Evolutionary conservation across 2,888 invertebrate species (phyloP), one percentile per base, ranked within the genome.

Genomic region (Malacosoma neustria): DNA sequence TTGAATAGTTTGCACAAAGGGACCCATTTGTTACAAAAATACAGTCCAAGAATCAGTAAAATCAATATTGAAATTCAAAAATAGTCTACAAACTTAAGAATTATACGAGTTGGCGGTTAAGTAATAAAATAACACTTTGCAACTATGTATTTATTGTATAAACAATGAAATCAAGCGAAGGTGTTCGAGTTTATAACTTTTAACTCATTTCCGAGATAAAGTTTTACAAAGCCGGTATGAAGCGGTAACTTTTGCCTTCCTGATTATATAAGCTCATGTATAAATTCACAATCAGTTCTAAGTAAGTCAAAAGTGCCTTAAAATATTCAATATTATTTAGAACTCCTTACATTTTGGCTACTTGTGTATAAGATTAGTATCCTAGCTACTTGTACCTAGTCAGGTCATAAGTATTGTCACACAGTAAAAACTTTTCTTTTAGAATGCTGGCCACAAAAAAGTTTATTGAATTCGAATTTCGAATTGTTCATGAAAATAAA

Each of bases 201-300:
- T 33, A 54, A 57, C 49, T 60, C 61, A 58, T 61, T 56, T 57
- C 58, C 56, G 53, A 47, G 46, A 39, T 41, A 37, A 57, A 62
- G 51, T 62, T 59, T 43, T 44, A 52, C 49, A 51, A 54, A 54
- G 57, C 40, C 59, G 57, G 47, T 59, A 54, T 54, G 59, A 57
- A 56, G 48, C 49, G 64, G 61, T 61, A 55, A 57, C 46, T 59
- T 57, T 42, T 43, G 42, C 36, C 38, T 41, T 48, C 51, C 44
- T 40, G 36, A 33, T 41, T 38, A 41, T 36, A 22, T 22, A 22
- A 22, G 9, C 22, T 5, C 2, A 22, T 4, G 7, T 22, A 22
- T 22, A 2, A 22, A 22, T 22, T 22, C 9, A 7, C 9, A 2
- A 22, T 22, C 22, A 22, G 3, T 22, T 9, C 3, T 22, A 22